phyloP scores from a whole-genome alignment of 2,797 vertebrate genomes.

The Hylomyscus alleni region DNA sequence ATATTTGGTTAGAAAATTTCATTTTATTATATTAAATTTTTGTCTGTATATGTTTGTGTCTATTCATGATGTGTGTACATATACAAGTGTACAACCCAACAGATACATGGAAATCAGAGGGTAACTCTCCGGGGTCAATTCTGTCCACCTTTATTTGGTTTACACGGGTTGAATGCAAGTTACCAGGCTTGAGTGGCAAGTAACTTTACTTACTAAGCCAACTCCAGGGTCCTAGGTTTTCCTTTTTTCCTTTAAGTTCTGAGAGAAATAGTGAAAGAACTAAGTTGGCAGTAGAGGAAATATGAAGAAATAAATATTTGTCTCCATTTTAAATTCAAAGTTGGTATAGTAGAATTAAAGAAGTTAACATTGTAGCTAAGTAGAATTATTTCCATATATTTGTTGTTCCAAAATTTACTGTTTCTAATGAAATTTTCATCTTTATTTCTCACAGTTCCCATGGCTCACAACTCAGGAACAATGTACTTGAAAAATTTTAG shows the following conservation, averaged over 20 bases:
- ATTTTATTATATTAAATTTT: not conserved
- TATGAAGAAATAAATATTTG: not conserved
- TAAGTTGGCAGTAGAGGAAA: not conserved
- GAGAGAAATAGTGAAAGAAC: conserved; percentile 1
- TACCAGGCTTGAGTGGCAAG: not conserved
- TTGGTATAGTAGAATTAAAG: conserved; percentile 22
- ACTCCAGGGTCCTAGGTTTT: not conserved
- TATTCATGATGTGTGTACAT: not conserved
- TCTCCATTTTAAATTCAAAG: not conserved
- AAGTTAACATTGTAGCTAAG: not conserved
- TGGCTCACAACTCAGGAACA: not conserved
- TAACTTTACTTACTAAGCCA: not conserved
- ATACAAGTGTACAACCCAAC: not conserved
- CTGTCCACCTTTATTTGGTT: not conserved
- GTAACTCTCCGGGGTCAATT: no score
- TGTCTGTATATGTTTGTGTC: not conserved
- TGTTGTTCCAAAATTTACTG: not conserved
- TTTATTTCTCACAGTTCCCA: not conserved
- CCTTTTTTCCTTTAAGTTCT: not conserved
- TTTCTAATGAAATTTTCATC: not conserved
- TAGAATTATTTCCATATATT: not conserved
- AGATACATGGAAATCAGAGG: not conserved
- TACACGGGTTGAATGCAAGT: no score
- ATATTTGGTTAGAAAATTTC: not conserved
- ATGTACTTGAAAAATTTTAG: not conserved